Percentiles rank a stretch among this genome's conserved stretches.
phyloP scores from a whole-genome alignment of 2,888 invertebrate genomes.

The Tipula confusa region DNA sequence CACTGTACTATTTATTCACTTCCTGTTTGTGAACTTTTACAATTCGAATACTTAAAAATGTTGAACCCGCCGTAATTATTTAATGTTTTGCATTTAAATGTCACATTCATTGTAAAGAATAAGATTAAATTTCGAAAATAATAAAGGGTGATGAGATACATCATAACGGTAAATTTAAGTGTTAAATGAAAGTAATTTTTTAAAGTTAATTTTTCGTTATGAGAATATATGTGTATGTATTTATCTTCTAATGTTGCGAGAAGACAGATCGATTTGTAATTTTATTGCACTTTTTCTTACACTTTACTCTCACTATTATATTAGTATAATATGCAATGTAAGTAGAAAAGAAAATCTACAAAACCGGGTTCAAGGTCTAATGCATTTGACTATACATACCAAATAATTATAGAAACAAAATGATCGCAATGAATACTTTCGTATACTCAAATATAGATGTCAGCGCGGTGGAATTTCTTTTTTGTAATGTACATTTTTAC shows the following conservation, averaged over 20 bases:
- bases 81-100: not conserved
- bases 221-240: not conserved
- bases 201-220: not conserved
- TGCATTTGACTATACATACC: slow-evolving; percentile 30
- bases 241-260: not conserved
- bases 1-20: not conserved
- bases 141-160: not conserved
- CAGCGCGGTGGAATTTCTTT: not conserved
- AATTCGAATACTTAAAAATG: too few species aligned
- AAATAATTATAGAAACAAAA: slow-evolving; percentile 5
- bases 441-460: not conserved
- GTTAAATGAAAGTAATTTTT: not conserved
- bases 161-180: not conserved
- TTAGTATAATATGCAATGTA: too few species aligned
- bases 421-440: not conserved
- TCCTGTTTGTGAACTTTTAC: not conserved
- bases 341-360: not conserved
- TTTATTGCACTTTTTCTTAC: not conserved
- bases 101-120: not conserved
- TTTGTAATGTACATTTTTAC: not conserved
- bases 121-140: not conserved
- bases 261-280: not conserved
- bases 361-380: slow-evolving; percentile 30
- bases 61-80: not conserved
- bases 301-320: not conserved